Evolutionary conservation across 2,888 invertebrate genomes (phyloP).

Genomic region (Agelastica alni): DNA sequence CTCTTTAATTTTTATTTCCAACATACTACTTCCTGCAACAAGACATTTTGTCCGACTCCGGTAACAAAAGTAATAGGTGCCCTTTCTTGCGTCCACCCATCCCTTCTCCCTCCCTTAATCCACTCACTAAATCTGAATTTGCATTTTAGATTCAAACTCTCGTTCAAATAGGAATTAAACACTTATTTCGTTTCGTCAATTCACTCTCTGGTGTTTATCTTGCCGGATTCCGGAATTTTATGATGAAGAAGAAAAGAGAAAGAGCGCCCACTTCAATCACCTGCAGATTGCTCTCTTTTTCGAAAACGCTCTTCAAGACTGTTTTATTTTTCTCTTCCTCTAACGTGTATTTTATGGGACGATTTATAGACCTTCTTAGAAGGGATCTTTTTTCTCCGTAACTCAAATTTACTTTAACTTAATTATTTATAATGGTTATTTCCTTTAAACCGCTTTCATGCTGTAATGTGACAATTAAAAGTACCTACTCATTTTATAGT

Average conservation of each 20-base stretch:
- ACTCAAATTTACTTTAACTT: conserved; percentile 4
- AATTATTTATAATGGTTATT: conserved; percentile 1
- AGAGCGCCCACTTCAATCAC: conserved; percentile 45
- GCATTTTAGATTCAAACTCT: conserved; percentile 56
- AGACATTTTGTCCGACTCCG: background rate
- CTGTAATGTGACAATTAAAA: too few relatives aligned
- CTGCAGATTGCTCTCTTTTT: conserved; percentile 42
- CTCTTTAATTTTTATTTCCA: too few relatives aligned
- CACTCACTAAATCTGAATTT: conserved; percentile 53
- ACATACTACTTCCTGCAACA: too few relatives aligned
- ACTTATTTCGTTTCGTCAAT: conserved; percentile 54
- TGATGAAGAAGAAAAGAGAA: conserved; percentile 36
- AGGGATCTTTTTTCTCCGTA: background rate
- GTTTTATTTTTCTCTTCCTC: conserved; percentile 13
- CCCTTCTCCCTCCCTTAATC: conserved; percentile 29
- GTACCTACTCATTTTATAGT: too few relatives aligned
- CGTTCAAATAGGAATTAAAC: conserved; percentile 54
- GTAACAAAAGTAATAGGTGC: conserved; percentile 16
- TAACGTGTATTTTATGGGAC: conserved; percentile 15
- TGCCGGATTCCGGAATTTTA: conserved; percentile 45
- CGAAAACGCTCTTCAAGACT: conserved; percentile 9
- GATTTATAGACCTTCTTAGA: conserved; percentile 10
- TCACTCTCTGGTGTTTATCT: conserved; percentile 48
- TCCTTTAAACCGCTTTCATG: too few relatives aligned
- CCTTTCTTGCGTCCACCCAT: conserved; percentile 30